These are phyloP conservation scores for Brachionus paranguensis DNA, from an alignment of 1,140 invertebrate species.

Conservation along the genomic window DNA sequence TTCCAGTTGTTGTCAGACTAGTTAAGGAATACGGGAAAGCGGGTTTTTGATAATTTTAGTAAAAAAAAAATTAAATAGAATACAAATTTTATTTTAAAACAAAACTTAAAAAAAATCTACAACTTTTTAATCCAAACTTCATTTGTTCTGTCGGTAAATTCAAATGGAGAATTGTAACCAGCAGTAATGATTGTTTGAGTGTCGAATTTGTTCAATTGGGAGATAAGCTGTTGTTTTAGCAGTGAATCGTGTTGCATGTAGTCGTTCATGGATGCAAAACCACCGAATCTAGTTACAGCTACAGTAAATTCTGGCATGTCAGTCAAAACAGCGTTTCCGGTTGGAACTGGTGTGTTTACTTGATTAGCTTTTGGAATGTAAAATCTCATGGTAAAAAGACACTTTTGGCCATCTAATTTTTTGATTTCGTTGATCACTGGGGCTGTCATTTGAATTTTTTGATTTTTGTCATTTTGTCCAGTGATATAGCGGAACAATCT, in stretches of 20 bases:
- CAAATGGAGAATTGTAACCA: slow-evolving; percentile 13
- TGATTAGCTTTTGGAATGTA: slow-evolving; percentile 14
- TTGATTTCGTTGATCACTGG: not conserved
- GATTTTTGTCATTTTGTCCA: not conserved
- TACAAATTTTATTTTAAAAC: too few relatives aligned
- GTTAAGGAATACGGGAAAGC: too few relatives aligned
- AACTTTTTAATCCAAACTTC: not conserved
- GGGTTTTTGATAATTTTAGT: too few relatives aligned
- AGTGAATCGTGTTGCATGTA: not conserved
- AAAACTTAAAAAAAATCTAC: not conserved
- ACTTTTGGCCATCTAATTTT: not conserved
- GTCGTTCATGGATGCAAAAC: slow-evolving; percentile 6
- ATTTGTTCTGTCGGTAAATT: not conserved
- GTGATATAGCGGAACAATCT: not conserved
- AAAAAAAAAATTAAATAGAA: too few relatives aligned
- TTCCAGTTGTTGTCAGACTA: too few relatives aligned
- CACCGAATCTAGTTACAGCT: not conserved
- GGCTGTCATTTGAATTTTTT: slow-evolving; percentile 2
- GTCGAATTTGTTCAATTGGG: not conserved
- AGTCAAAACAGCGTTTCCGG: not conserved
- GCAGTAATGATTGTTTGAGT: not conserved
- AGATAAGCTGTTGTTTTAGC: not conserved
- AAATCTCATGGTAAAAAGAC: slow-evolving; percentile 23
- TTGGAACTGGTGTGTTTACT: not conserved
- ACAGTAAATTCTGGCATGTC: not conserved